Evolutionary conservation across 2,888 invertebrate species (phyloP), one percentile per base, ranked within the genome.

Genomic region (Andrena marginata): DNA sequence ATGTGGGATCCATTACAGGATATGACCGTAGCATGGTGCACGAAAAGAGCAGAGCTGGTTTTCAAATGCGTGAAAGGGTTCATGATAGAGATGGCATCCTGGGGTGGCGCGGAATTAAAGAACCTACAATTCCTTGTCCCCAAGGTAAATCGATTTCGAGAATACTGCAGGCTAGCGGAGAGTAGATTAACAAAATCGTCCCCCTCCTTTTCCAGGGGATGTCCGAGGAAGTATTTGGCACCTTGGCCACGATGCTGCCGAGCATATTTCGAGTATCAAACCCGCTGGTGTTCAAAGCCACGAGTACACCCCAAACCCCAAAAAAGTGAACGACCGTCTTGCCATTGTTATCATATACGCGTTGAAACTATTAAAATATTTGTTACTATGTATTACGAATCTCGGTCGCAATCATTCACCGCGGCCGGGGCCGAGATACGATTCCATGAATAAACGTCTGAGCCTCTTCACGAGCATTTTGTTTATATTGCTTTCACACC

Each of bases 21-120:
- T 93, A 98, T 99, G 98, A 99, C 99, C 0, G 97, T 98, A 71
- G 96, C 97, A 49, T 99, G 99, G 99, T 99, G 99, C 94, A 96
- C 97, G 92, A 97, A 98, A 91, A 95, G 99, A 90, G 99, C 99
- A 0, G 99, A 99, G 95, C 95, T 99, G 85, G 97, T 99, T 79
- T 98, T 99, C 92, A 99, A 99, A 95, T 99, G 99, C 95, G 98
- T 99, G 71, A 99, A 99, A 95, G 99, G 99, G 2, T 99, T 99
- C 94, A 98, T 99, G 98, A 98, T 99, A 94, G 99, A 99, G 95
- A 98, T 98, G 95, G 97, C 98, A 8, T 97, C 98, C 0, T 97
- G 98, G 97, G 98, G 98, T 82, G 98, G 98, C 48, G 97, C 97
- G 0, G 98, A 97, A 94, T 95, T 98, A 85, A 97, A 97, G 94